Percentiles rank a stretch among this genome's conserved stretches.
These are phyloP conservation scores for Chrysoperla carnea DNA, from an alignment of 1,140 invertebrate species.

Conservation along the genomic window DNA sequence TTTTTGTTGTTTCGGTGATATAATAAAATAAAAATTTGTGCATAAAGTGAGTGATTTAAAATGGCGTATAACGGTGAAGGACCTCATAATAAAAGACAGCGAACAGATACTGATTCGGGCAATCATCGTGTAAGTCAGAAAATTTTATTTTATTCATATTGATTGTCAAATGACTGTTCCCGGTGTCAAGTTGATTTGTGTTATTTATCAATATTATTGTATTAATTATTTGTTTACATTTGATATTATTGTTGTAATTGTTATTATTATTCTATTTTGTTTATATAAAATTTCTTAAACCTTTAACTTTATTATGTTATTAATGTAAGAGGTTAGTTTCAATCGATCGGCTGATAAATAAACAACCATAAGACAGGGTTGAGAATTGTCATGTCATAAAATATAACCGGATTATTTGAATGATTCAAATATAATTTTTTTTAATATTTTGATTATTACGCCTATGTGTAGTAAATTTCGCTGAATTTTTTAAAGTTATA, in stretches of 20 bases:
- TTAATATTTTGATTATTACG: too few relatives aligned
- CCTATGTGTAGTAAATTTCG: too few relatives aligned
- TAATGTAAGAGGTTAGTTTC: too few relatives aligned
- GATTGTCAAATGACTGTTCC: not conserved
- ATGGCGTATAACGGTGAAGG: slow-evolving; percentile 33
- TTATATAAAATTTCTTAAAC: not conserved
- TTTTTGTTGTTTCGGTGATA: too few relatives aligned
- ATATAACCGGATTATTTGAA: too few relatives aligned
- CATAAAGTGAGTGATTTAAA: slow-evolving; percentile 11
- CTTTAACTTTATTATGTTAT: too few relatives aligned
- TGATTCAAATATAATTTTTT: too few relatives aligned
- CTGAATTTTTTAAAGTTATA: too few relatives aligned
- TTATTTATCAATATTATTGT: not conserved
- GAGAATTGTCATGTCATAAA: too few relatives aligned
- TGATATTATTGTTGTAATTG: not conserved
- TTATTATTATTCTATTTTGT: not conserved
- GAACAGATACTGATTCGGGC: slow-evolving; percentile 22
- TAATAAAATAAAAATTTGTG: too few relatives aligned
- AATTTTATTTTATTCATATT: not conserved
- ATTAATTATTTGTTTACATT: not conserved
- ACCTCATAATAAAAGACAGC: slow-evolving; percentile 26
- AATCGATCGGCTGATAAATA: too few relatives aligned
- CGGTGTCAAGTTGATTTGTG: not conserved
- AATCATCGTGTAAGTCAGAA: slow-evolving; percentile 25
- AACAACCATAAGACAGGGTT: too few relatives aligned